Evolutionary conservation across 1,140 invertebrate genomes (phyloP).

Genomic region (Neelides sp.): DNA sequence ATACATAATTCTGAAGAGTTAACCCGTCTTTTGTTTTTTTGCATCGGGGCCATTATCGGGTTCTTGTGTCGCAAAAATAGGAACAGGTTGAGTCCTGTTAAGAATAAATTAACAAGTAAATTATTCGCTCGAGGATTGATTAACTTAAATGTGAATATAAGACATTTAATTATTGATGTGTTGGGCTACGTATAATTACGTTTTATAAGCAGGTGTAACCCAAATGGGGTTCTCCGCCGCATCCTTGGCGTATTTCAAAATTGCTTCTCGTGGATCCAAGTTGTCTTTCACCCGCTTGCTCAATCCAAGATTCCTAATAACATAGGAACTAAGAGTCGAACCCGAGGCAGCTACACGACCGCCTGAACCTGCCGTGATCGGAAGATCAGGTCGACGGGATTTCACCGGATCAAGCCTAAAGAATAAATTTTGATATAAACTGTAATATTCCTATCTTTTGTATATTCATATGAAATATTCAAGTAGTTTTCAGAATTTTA

Average conservation of each 20-base stretch:
- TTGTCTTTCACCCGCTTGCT: slow-evolving; percentile 89
- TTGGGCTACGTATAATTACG: too few species aligned
- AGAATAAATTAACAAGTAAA: too few species aligned
- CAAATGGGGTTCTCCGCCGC: slow-evolving; percentile 95
- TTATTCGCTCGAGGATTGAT: too few species aligned
- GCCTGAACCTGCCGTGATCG: slow-evolving; percentile 77
- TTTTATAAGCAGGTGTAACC: slow-evolving; percentile 80
- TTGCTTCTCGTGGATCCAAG: slow-evolving; percentile 90
- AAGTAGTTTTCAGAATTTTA: background rate
- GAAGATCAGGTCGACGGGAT: slow-evolving; percentile 84
- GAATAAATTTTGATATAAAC: background rate
- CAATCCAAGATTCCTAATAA: slow-evolving; percentile 85
- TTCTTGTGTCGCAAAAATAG: too few species aligned
- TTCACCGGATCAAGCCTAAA: slow-evolving; percentile 72
- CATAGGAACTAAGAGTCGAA: slow-evolving; percentile 91
- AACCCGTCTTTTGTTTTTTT: too few species aligned
- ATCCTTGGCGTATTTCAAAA: slow-evolving; percentile 92
- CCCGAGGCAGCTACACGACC: slow-evolving; percentile 91
- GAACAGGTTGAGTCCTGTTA: too few species aligned
- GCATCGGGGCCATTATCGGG: too few species aligned
- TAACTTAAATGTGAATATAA: too few species aligned
- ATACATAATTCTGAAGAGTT: too few species aligned
- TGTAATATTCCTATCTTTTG: background rate
- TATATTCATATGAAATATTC: background rate
- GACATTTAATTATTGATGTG: too few species aligned